Conservation (phyloP, 2,797 vertebrate genomes). For the Tokudaia muenninki region DNA sequence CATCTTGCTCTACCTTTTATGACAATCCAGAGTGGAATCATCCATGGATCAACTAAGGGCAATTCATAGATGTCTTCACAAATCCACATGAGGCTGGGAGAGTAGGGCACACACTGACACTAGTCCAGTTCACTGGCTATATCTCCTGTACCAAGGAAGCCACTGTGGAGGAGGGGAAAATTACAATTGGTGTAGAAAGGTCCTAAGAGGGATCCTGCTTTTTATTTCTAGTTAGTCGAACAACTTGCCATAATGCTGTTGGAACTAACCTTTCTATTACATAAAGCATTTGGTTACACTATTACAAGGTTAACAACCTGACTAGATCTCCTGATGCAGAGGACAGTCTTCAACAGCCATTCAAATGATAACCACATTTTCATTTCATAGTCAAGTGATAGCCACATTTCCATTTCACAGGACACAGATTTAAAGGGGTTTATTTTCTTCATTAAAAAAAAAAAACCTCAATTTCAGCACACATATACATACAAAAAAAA, state of each 20-base stretch:
- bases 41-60: not conserved
- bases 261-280: not conserved
- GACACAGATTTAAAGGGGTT: not conserved
- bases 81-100: fast-evolving
- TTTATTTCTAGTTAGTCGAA: not conserved
- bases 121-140: not conserved
- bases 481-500: not conserved
- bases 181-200: not conserved
- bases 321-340: not conserved
- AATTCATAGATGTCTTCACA: not conserved
- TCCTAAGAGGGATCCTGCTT: not conserved
- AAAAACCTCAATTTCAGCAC: not conserved
- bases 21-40: not conserved
- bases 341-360: not conserved
- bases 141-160: no score
- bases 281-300: not conserved
- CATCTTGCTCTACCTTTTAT: not conserved
- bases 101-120: fast-evolving
- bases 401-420: not conserved
- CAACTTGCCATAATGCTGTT: not conserved
- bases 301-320: not conserved
- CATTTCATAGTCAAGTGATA: not conserved
- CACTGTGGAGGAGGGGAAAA: not conserved
- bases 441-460: constrained; percentile 19
- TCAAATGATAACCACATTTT: not conserved